Evolutionary conservation across 1,140 invertebrate species (phyloP), one percentile per base, ranked within the genome.

Genomic region (Andrena cerasifolii): DNA sequence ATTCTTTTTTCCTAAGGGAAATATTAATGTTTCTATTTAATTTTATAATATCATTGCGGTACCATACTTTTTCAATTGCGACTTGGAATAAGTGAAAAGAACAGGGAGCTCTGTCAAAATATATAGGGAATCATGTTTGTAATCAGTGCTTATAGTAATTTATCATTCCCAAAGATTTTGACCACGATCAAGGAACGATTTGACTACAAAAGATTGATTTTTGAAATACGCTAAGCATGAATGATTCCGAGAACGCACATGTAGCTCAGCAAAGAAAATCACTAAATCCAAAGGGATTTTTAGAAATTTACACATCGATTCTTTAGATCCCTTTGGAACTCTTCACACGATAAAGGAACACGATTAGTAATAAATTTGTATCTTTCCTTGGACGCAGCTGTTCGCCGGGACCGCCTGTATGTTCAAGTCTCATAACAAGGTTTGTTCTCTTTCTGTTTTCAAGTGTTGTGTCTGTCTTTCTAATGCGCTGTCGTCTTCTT

Each of bases 371-470:
- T 70, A 31, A 65, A 79, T 83, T 77, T 85, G 61, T 89, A 76
- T 89, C 66, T 90, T 89, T 87, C 65, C 82, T 87, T 87, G 90
- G 89, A 91, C 81, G 91, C 92, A 93, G 92, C 90, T 90, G 83
- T 93, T 93, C 84, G 91, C 92, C 74, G 92, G 92, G 85, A 92
- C 92, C 78, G 89, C 90, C 89, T 93, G 91, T 90, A 90, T 92
- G 89, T 92, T 93, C 91, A 92, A 91, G 89, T 91, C 90, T 85
- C 91, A 91, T 79, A 89, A 65, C 83, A 93, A 93, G 92, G 92
- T 93, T 92, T 89, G 91, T 92, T 85, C 66, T 76, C 67, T 18
- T 58, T 75, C 47, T 79, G 31, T 16, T 40, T 53, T 61, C 56
- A 65, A 67, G 31, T 83, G 40, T 76, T 80, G 49, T 68, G 47